Conservation (phyloP, 2,888 invertebrate genomes). For the Limnephilus marmoratus region DNA sequence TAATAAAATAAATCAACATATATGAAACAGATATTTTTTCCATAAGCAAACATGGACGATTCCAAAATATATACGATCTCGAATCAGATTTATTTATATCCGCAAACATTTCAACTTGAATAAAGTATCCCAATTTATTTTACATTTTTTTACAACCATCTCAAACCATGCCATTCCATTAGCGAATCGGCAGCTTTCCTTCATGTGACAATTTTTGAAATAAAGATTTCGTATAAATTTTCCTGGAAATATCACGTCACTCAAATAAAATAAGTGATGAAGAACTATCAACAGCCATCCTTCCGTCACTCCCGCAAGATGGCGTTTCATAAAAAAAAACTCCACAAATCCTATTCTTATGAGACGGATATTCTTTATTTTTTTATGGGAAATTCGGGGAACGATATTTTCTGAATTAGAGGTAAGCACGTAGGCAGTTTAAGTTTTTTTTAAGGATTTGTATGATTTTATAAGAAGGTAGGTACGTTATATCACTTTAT, state of each 20-base stretch:
- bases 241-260: slow-evolving; percentile 52
- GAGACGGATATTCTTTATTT: background rate
- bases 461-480: background rate
- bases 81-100: background rate
- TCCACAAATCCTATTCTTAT: background rate
- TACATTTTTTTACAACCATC: background rate
- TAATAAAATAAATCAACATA: too few relatives aligned
- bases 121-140: background rate
- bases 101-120: background rate
- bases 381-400: background rate
- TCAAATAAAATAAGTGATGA: slow-evolving; percentile 19
- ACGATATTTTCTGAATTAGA: background rate
- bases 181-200: background rate
- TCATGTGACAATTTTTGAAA: background rate
- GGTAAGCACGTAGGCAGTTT: background rate
- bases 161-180: background rate
- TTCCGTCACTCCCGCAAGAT: slow-evolving; percentile 31
- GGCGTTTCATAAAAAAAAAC: background rate
- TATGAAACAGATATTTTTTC: too few relatives aligned
- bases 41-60: too few relatives aligned
- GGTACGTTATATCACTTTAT: background rate
- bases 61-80: too few relatives aligned
- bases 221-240: slow-evolving; percentile 45
- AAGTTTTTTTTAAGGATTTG: background rate
- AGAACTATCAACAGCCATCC: slow-evolving; percentile 47